phyloP scores from a whole-genome alignment of 2,797 vertebrate species.

The Austrolebias charrua region DNA sequence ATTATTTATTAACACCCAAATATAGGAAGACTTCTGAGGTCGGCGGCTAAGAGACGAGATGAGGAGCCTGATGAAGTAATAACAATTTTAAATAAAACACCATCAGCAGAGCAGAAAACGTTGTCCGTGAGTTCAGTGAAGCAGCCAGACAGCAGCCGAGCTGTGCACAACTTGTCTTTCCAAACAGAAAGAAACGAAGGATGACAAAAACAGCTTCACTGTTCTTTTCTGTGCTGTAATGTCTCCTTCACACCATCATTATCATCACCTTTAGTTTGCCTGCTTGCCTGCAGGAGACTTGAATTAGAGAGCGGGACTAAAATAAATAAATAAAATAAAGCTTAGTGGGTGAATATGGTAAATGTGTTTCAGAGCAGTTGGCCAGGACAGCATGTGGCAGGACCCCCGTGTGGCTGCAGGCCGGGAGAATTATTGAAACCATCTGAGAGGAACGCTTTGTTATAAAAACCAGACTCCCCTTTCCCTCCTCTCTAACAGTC shows the following conservation, averaged over 20 bases:
- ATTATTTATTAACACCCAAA: conserved; percentile 77
- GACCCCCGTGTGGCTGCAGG: conserved; percentile 49
- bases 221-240: neutral
- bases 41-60: conserved; percentile 21
- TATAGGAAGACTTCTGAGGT: conserved; percentile 61
- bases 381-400: conserved; percentile 53
- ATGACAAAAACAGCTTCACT: neutral
- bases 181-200: neutral
- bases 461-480: conserved; percentile 45
- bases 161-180: conserved; percentile 2
- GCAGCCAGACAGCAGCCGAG: conserved; percentile 16
- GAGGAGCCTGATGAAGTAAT: neutral
- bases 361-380: conserved; percentile 40
- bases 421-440: conserved; percentile 58
- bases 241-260: neutral
- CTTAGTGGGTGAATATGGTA: conserved; percentile 34
- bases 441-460: conserved; percentile 57
- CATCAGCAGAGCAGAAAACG: conserved; percentile 8
- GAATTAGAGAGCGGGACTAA: conserved; percentile 28
- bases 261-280: neutral
- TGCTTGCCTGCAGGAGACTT: conserved; percentile 20
- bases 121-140: conserved; percentile 36
- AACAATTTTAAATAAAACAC: conserved; percentile 23
- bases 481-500: conserved; percentile 23
- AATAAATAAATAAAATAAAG: conserved; percentile 15